Base-by-base conservation (phyloP, 2,113 vertebrate species). In the Sitta europaea region DNA sequence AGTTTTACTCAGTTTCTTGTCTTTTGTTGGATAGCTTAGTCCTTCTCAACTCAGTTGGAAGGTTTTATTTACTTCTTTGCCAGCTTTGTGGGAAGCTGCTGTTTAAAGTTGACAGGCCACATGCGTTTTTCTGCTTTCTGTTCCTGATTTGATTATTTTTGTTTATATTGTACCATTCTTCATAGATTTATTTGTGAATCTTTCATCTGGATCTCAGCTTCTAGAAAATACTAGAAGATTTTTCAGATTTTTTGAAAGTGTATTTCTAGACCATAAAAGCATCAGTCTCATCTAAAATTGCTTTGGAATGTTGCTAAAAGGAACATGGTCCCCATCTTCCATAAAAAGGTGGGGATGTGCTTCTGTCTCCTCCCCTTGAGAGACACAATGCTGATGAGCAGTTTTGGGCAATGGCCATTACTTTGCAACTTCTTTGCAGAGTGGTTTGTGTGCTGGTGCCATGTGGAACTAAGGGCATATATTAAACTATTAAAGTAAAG, bases 321-420 rank as follows among this genome's bases (percentile, higher is more conserved):
- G 40, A n/a, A 3, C 5, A 2, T 0, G 1, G 15, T 58, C 17
- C 23, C 9, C 2, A 3, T 58, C 53, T 67, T 24, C 40, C 27
- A 14, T 13, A 14, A 43, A 23, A 12, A 24, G 38, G 13, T 54
- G 59, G 31, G 38, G 20, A 36, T 2, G 2, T 6, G 8, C 3
- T 76, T 28, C 45, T 43, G 17, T 48, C 67, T 72, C 22, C 2
- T 23, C 22, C 31, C 40, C 48, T 73, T 2, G 23, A 50, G 24
- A 62, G 54, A 6, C 54, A 38, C 14, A 47, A 25, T 24, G 13
- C 28, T 58, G 55, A 10, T 5, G 15, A n/a, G 3, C 27, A 38
- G 5, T 24, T 63, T 57, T 5, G 2, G 17, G 23, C 27, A 28
- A 0, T 66, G 43, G n/a, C n/a, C 31, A 18, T 57, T n/a, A 18